phyloP scores from a whole-genome alignment of 1,140 invertebrate species.

The Ylistrum balloti region DNA sequence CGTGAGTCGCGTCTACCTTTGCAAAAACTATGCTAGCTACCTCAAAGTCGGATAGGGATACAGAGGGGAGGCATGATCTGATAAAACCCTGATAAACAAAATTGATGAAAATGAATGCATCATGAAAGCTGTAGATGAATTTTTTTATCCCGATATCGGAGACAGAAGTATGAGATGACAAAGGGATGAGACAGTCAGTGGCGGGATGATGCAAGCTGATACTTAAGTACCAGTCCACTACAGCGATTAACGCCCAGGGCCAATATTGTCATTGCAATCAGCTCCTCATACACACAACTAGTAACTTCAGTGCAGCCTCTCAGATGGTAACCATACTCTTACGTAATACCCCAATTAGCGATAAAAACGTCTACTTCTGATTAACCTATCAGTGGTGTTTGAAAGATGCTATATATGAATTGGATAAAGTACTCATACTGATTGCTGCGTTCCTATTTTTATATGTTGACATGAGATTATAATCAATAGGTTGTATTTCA shows the following conservation, averaged over 20 bases:
- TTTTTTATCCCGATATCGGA: constrained; percentile 38
- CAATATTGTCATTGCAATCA: neutral
- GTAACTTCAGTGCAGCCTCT: neutral
- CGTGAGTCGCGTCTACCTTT: constrained; percentile 31
- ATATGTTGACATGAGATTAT: neutral
- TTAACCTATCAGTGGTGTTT: neutral
- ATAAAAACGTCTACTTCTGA: neutral
- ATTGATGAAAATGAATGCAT: constrained; percentile 40
- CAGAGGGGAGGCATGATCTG: neutral
- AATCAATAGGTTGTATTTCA: neutral
- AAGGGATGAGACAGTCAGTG: constrained; percentile 23
- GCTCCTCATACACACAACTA: too few species aligned
- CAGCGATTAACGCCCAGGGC: neutral
- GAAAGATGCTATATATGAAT: neutral
- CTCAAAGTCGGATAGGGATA: neutral
- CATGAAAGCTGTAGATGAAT: constrained; percentile 18
- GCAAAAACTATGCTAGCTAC: constrained; percentile 14
- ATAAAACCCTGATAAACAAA: constrained; percentile 12
- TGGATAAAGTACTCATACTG: neutral
- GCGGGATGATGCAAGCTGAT: constrained; percentile 29
- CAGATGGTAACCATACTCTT: neutral
- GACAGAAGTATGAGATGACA: constrained; percentile 33
- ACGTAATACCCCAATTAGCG: neutral
- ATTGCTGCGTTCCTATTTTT: neutral
- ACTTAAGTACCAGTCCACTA: neutral